These are phyloP conservation scores for Aspidapion aeneum DNA, from an alignment of 2,888 invertebrate species.

Conservation along the genomic window DNA sequence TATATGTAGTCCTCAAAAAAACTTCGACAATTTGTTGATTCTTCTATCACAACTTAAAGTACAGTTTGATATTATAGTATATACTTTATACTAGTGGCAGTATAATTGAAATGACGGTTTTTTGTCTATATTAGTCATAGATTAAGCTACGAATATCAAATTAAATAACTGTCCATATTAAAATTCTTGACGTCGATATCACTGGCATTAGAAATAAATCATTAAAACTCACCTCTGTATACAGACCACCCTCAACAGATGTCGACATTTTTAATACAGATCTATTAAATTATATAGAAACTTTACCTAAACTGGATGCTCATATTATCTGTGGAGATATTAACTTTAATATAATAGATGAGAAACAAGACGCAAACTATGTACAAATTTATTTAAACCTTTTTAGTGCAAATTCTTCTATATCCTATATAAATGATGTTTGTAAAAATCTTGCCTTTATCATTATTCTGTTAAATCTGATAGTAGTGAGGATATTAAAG, in stretches of 20 bases:
- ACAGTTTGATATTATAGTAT: background rate
- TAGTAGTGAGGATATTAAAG: background rate
- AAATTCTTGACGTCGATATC: background rate
- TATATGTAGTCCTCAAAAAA: background rate
- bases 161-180: background rate
- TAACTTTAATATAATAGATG: background rate
- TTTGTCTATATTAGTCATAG: background rate
- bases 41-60: background rate
- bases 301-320: too few species aligned
- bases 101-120: background rate
- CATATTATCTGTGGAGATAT: too few species aligned
- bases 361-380: too few species aligned
- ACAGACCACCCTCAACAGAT: background rate
- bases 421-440: background rate
- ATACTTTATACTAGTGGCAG: background rate
- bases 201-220: background rate
- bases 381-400: background rate
- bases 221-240: background rate
- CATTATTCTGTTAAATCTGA: background rate
- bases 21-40: background rate
- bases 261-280: background rate
- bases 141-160: background rate
- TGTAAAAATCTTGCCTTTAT: background rate
- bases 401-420: background rate
- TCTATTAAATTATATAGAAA: too few species aligned